Conservation (phyloP, 2,113 vertebrate genomes). For the Noctilio leporinus region DNA sequence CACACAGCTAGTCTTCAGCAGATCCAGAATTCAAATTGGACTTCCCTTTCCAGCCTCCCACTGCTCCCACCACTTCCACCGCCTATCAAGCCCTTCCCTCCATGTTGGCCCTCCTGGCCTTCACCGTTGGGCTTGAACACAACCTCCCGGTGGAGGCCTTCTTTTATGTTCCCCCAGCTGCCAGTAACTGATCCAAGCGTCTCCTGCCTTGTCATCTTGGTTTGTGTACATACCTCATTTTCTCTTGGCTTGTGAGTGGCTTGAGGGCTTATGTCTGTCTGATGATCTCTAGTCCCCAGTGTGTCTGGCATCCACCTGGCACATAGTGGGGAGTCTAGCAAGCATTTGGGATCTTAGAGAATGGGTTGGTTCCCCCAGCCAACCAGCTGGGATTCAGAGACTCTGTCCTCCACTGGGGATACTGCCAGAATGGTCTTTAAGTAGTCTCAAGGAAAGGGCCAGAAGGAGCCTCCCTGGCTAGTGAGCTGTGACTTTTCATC, state of each 20-base stretch:
- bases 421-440: not conserved
- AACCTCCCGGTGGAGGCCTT: not conserved
- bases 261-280: not conserved
- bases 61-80: rapidly evolving
- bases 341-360: not conserved
- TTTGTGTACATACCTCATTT: not conserved
- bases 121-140: not conserved
- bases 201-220: no score
- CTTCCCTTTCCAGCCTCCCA: not conserved
- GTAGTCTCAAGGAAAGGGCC: not conserved
- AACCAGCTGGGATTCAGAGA: not conserved
- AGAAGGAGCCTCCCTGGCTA: not conserved
- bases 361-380: not conserved
- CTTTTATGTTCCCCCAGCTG: not conserved
- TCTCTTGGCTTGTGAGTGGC: not conserved
- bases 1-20: not conserved
- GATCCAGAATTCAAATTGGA: not conserved
- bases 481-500: not conserved
- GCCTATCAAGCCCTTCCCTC: not conserved
- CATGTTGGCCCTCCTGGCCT: not conserved
- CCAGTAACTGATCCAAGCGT: not conserved
- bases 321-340: not conserved
- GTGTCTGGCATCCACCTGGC: not conserved
- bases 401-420: not conserved
- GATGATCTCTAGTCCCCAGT: not conserved